Base-by-base conservation (phyloP, 2,888 invertebrate species). In the Cryptophagus acutangulus region DNA sequence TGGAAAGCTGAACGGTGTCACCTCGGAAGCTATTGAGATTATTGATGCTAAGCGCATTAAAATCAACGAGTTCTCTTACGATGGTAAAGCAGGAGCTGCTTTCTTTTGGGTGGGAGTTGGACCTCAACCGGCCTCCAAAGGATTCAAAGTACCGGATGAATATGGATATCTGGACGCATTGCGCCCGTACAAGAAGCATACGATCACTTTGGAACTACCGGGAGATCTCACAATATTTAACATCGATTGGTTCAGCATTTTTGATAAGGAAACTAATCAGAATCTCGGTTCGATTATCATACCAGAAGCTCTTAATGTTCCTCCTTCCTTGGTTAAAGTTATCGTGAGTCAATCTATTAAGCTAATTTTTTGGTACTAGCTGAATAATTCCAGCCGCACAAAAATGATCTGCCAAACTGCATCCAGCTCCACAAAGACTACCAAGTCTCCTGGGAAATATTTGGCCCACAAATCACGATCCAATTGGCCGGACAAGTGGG, bases 51-150 rank as follows among this genome's bases (percentile, higher is more conserved):
- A 84, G 66, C 87, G 87, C 0, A 74, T 93, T 17, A 76, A 77
- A 18, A 80, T 93, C 53, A 79, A 81, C 1, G 79, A 86, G 56
- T 81, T 92, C 50, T 76, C 71, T 2, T 91, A 88, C 63, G 84
- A 90, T 66, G 88, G 89, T 3, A 71, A 71, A 45, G 87, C 86
- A 1, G 78, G 76, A 50, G 82, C 83, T 51, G 82, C 87, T 1
- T 87, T 84, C 67, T 92, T 93, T 70, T 90, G 88, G 87, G 82
- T 84, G 1, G 93, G 93, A 6, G 82, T 85, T 41, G 92, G 92
- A 0, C 85, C 92, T 15, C 88, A 90, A 62, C 91, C 92, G 0
- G 84, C 84, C 8, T 77, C 84, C 30, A 82, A 84, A 56, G 93
- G 92, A 1, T 73, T 71, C 51, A 85, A 83, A 71, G 81, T 93